Base-by-base conservation (phyloP, 1,140 invertebrate genomes). In the Drosophila pectinifera region DNA sequence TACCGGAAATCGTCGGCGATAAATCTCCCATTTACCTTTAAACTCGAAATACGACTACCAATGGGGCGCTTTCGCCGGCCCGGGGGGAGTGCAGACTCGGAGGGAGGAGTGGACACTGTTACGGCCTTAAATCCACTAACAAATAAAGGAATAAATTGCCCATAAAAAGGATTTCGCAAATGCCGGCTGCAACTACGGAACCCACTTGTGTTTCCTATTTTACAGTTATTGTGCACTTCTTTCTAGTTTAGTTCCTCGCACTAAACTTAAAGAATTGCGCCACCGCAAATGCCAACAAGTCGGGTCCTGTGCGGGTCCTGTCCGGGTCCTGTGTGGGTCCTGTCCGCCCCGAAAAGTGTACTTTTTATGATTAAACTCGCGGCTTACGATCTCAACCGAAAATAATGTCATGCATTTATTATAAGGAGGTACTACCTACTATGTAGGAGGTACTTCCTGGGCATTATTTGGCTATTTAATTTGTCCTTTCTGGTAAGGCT, bases 131-230 rank as follows among this genome's bases (percentile, higher is more conserved):
- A 86, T 86, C 83, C 83, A 86, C 83, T 86, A 86, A 86, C 83
- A 86, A 86, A 86, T 88, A 86, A 86, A 79, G 83, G 79, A 86
- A 86, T 86, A 86, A 86, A 86, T 86, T 83, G 83, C 75, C 83
- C 83, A 86, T 86, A 86, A 86, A 86, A 86, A 86, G 83, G 83
- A 86, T 86, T 86, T 86, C 82, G 76, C 83, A 88, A 86, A 86
- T 88, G 83, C 84, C 76, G 79, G 38, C 67, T 86, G 79, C 83
- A 78, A 86, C 83, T 79, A 76, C 63, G 80, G 84, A 75, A 28
- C 46, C 75, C 65, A 61, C 67, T 64, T 82, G 79, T 83, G 67
- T 63, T 88, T 88, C 59, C 83, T 79, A 83, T 83, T 86, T 75
- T 79, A 83, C 83, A 88, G 48, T 70, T 70, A 70, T 70, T 70